Percentiles rank a stretch among this genome's conserved stretches.
phyloP scores from a whole-genome alignment of 2,888 invertebrate genomes.

The Leistus spinibarbis region DNA sequence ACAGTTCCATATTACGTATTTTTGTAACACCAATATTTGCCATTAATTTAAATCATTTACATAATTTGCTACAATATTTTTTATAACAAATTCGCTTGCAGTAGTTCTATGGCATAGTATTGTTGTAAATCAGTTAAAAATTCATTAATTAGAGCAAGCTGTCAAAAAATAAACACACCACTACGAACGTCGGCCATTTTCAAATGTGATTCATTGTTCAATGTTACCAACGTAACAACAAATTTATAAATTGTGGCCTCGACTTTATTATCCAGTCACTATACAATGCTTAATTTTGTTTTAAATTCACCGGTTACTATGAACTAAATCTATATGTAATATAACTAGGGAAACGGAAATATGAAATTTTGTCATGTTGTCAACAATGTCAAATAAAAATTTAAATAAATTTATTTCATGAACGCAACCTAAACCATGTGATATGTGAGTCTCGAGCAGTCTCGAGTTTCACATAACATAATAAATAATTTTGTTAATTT shows the following conservation, averaged over 20 bases:
- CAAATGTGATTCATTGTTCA: background rate
- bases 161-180: constrained; percentile 34
- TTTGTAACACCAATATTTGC: background rate
- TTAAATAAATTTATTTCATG: too few species aligned
- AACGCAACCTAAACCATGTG: background rate
- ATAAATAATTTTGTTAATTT: background rate
- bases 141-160: constrained; percentile 18
- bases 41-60: background rate
- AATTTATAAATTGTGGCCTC: background rate
- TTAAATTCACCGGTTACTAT: too few species aligned
- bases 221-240: background rate
- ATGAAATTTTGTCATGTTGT: too few species aligned
- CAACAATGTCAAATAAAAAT: too few species aligned
- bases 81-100: background rate
- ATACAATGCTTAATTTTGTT: too few species aligned
- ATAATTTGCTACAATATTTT: background rate
- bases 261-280: too few species aligned
- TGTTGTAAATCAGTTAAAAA: constrained; percentile 16
- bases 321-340: too few species aligned
- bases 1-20: constrained; percentile 48
- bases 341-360: too few species aligned
- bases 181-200: background rate
- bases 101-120: background rate
- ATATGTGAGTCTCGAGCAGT: background rate
- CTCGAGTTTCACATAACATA: background rate